Conservation (phyloP, 2,797 vertebrate genomes). For the Liasis olivaceus region DNA sequence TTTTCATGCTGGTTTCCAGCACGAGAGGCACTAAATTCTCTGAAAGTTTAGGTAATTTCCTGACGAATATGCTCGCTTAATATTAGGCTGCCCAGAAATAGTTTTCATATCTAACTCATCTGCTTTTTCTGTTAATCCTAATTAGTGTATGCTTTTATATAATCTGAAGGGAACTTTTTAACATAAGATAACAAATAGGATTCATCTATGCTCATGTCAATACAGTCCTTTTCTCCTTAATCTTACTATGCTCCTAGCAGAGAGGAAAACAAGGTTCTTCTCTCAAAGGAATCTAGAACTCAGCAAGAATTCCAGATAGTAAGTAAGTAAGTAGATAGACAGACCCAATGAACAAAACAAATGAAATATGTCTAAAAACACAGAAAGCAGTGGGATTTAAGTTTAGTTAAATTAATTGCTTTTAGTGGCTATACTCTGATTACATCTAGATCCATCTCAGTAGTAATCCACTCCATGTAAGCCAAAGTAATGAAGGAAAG, state of each 20-base stretch:
- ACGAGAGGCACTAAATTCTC: background rate
- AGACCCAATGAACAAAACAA: background rate
- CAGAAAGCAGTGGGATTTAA: background rate
- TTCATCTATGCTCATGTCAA: background rate
- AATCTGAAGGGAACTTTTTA: background rate
- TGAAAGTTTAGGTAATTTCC: background rate
- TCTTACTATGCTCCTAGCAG: background rate
- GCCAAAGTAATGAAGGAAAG: too few relatives aligned
- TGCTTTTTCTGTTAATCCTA: background rate
- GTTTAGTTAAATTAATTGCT: background rate
- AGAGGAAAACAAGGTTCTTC: background rate
- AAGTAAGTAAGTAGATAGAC: background rate
- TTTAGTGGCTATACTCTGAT: background rate
- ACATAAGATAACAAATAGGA: background rate
- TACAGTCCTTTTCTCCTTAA: background rate
- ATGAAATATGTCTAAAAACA: background rate
- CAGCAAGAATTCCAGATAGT: background rate
- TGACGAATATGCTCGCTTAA: background rate
- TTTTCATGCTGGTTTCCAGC: background rate
- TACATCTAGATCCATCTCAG: background rate
- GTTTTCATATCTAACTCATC: background rate
- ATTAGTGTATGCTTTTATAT: background rate
- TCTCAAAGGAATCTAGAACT: background rate
- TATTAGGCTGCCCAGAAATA: background rate
- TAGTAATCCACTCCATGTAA: too few relatives aligned